Conservation (phyloP, 92 coral and sea anemone species). For the Metridium senile region DNA sequence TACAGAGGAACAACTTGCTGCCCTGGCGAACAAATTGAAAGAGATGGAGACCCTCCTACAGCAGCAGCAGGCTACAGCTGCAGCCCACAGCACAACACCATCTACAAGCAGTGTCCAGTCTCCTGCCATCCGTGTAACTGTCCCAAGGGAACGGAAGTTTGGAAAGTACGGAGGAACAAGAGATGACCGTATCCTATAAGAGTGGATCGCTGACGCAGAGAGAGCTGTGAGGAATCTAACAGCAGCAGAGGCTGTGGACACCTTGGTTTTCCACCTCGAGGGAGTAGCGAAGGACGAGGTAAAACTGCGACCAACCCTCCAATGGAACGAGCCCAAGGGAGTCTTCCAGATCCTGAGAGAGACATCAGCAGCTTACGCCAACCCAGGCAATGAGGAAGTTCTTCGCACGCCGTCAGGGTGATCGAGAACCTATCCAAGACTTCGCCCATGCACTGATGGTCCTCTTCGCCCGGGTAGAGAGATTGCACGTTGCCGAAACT, state of each 20-base stretch:
- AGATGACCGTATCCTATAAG: constrained; percentile 46
- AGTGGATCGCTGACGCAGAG: constrained; percentile 58
- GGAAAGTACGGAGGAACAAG: constrained; percentile 45
- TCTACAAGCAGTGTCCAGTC: background rate
- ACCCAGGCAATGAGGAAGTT: constrained; percentile 57
- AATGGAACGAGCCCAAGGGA: too few species aligned
- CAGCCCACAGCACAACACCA: background rate
- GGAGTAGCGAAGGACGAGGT: constrained; percentile 54
- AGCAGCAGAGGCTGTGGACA: constrained; percentile 49
- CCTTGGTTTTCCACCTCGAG: constrained; percentile 53
- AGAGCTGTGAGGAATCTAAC: too few species aligned
- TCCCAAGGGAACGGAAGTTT: constrained; percentile 38
- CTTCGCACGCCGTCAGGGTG: constrained; percentile 50
- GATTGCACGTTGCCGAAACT: background rate
- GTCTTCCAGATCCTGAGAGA: constrained; percentile 48
- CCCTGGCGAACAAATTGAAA: constrained; percentile 20
- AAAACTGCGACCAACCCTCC: constrained; percentile 32
- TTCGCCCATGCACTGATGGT: constrained; percentile 63
- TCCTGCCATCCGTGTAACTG: constrained; percentile 26
- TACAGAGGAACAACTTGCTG: constrained; percentile 19
- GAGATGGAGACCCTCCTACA: constrained; percentile 42
- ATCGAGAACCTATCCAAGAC: constrained; percentile 47
- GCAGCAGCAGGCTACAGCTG: constrained; percentile 12
- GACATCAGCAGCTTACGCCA: constrained; percentile 48
- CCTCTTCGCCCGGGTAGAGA: constrained; percentile 40